phyloP scores from a whole-genome alignment of 2,888 invertebrate species.

The Spialia ferax region DNA sequence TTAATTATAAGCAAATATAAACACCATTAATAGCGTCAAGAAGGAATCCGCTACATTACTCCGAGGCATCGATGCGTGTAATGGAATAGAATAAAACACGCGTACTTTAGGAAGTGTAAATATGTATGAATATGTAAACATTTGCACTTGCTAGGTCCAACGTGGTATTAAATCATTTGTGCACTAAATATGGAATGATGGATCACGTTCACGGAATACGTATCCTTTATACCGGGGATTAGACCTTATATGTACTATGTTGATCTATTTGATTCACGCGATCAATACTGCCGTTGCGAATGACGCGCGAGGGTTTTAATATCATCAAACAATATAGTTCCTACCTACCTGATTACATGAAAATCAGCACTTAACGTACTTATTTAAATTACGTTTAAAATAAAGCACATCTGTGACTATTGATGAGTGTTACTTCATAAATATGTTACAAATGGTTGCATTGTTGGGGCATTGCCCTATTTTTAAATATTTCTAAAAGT shows the following conservation, averaged over 20 bases:
- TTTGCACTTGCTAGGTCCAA: slow-evolving; percentile 25
- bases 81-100: slow-evolving; percentile 9
- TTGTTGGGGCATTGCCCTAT: too few species aligned
- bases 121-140: slow-evolving; percentile 32
- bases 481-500: too few species aligned
- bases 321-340: not conserved
- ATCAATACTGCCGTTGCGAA: not conserved
- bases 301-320: not conserved
- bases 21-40: slow-evolving; percentile 30
- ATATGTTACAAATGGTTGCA: too few species aligned
- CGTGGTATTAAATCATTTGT: slow-evolving; percentile 43
- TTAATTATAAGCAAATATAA: slow-evolving; percentile 13
- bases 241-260: slow-evolving; percentile 45
- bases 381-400: too few species aligned
- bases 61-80: slow-evolving; percentile 30
- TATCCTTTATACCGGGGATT: slow-evolving; percentile 49
- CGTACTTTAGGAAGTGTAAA: slow-evolving; percentile 34
- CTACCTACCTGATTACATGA: not conserved
- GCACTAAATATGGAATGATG: slow-evolving; percentile 51
- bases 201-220: slow-evolving; percentile 46
- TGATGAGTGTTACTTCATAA: too few species aligned
- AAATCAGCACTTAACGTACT: not conserved
- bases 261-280: slow-evolving; percentile 36
- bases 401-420: too few species aligned
- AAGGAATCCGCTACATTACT: slow-evolving; percentile 15